phyloP scores from a whole-genome alignment of 2,888 invertebrate genomes.

The Acrobasis consociella region DNA sequence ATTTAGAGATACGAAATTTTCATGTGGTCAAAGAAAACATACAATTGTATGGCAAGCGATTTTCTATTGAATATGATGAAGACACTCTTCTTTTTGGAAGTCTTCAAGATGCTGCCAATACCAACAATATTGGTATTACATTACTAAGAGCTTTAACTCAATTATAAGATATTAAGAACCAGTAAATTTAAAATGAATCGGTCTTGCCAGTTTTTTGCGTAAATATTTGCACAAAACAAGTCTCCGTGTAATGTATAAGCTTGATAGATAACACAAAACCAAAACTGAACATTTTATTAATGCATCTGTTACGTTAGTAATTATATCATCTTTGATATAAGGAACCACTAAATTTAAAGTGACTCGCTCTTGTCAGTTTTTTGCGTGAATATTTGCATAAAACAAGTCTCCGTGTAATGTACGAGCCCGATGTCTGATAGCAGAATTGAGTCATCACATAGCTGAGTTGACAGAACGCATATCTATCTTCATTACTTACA shows the following conservation, averaged over 20 bases:
- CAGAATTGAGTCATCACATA: constrained; percentile 15
- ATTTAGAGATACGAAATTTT: no score
- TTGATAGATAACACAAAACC: no score
- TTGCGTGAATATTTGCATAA: constrained; percentile 1
- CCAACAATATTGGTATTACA: no score
- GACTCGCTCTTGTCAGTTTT: constrained; percentile 1
- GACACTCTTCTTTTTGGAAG: no score
- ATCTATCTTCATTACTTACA: constrained; percentile 15
- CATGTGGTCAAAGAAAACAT: no score
- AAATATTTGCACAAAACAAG: constrained; percentile 4
- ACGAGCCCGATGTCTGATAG: constrained; percentile 7
- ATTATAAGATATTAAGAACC: not conserved
- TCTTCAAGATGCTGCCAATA: no score
- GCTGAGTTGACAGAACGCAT: constrained; percentile 3
- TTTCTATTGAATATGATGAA: no score
- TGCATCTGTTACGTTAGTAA: no score
- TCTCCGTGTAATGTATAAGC: constrained; percentile 2
- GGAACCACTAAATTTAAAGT: not conserved
- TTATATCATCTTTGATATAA: no score
- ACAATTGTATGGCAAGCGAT: no score
- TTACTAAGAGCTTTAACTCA: no score
- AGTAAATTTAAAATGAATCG: not conserved
- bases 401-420: constrained; percentile 11
- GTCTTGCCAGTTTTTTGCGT: constrained; percentile 6
- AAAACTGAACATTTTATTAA: no score